These are phyloP conservation scores for Nestor notabilis DNA, from an alignment of 2,113 vertebrate genomes.

Conservation along the genomic window DNA sequence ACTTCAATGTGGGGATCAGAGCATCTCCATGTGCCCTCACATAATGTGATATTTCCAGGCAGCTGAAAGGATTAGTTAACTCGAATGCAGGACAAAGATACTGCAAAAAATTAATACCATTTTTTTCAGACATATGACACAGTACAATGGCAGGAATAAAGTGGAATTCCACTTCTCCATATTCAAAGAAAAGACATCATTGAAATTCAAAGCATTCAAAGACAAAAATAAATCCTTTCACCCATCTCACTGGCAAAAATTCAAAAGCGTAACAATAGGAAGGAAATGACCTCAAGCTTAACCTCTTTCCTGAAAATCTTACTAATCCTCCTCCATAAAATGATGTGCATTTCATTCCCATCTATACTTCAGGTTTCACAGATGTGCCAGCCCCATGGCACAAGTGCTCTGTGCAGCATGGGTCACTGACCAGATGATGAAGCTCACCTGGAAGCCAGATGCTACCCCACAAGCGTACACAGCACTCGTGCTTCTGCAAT, in stretches of 20 bases:
- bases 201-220: conserved; percentile 52
- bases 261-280: conserved; percentile 41
- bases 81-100: not conserved
- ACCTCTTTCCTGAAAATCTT: conserved; percentile 65
- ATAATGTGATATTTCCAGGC: not conserved
- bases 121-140: not conserved
- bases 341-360: not conserved
- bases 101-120: not conserved
- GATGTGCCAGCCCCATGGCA: not conserved
- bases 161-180: not conserved
- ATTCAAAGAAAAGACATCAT: not conserved
- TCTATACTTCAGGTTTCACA: not conserved
- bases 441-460: not conserved
- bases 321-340: not conserved
- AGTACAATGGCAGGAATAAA: conserved; percentile 18
- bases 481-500: not conserved
- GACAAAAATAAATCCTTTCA: conserved; percentile 62
- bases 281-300: conserved; percentile 64
- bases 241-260: conserved; percentile 33
- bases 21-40: not conserved
- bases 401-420: rapidly evolving
- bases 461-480: rapidly evolving
- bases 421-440: not conserved
- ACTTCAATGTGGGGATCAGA: not conserved
- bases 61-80: not conserved